These are phyloP conservation scores for Caenorhabditis elegans DNA, from an alignment of 1,140 invertebrate genomes.

Conservation along the genomic window WBcel235 BX284606.5:13248001-13248500, in stretches of 20 bases:
- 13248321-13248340: not conserved
- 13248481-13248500: no score
- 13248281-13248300: not conserved
- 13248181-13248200: not conserved
- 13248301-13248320: slow-evolving; percentile 3
- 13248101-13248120: no score
- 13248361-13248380: not conserved
- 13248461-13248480: not conserved
- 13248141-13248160: no score
- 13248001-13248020: no score
- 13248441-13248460: not conserved
- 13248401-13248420: not conserved
- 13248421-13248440: not conserved
- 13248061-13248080: no score
- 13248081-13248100: no score
- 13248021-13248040: no score
- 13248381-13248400: not conserved
- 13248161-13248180: not conserved
- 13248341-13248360: not conserved
- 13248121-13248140: no score
- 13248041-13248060: no score
- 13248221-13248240: not conserved
- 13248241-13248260: not conserved
- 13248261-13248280: not conserved
- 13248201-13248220: not conserved